Conservation (phyloP, 2,797 vertebrate species). For the Botia almorhae region DNA sequence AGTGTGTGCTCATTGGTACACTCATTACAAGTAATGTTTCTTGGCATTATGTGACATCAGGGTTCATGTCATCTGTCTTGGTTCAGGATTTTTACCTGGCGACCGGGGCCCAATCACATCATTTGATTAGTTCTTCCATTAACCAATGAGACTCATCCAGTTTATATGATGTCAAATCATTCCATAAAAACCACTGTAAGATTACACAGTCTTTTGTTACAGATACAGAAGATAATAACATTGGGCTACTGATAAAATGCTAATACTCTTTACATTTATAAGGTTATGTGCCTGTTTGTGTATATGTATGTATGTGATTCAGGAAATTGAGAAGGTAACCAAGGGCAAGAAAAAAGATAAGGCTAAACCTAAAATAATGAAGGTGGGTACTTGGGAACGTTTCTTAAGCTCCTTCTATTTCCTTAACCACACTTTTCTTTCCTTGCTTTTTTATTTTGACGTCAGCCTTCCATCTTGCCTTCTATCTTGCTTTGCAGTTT, state of each 20-base stretch:
- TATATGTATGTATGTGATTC: conserved; percentile 60
- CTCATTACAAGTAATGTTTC: not conserved
- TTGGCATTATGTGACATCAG: not conserved
- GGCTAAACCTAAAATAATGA: conserved; percentile 65
- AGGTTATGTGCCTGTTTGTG: conserved; percentile 38
- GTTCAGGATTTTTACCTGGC: not conserved
- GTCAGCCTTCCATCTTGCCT: not conserved
- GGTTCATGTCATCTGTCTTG: not conserved
- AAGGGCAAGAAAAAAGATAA: conserved; percentile 73
- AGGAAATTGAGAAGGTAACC: conserved; percentile 68
- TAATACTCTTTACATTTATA: not conserved
- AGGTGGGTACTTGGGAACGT: conserved; percentile 66
- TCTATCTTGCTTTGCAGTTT: not conserved
- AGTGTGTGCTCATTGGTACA: not conserved
- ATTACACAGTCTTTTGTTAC: not conserved
- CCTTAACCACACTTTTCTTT: not conserved
- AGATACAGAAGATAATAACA: not conserved
- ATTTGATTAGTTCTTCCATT: not conserved
- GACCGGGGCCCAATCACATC: not conserved
- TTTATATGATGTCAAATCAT: not conserved
- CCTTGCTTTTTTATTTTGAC: not conserved
- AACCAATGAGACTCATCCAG: not conserved
- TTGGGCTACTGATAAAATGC: not conserved
- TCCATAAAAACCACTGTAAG: not conserved
- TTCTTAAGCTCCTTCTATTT: not conserved